Percentiles rank a stretch among this genome's conserved stretches.
Evolutionary conservation across 2,888 invertebrate species (phyloP).

Genomic region (Andrena marginata): DNA sequence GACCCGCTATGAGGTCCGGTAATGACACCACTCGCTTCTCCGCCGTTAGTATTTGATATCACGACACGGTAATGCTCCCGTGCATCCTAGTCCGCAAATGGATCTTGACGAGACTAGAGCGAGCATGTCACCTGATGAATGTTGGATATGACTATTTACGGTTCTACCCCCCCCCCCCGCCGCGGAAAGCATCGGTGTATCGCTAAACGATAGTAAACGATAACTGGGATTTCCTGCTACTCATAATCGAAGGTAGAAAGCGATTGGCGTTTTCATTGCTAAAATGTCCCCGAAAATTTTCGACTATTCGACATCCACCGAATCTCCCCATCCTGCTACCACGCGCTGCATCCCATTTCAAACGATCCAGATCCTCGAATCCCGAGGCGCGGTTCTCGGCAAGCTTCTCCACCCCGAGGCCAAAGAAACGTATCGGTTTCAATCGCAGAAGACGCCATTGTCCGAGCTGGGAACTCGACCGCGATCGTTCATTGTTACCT

Average conservation of each 20-base stretch:
- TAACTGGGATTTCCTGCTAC: neutral
- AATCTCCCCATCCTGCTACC: too few relatives aligned
- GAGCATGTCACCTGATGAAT: conserved; percentile 65
- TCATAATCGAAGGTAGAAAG: too few relatives aligned
- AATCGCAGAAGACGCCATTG: neutral
- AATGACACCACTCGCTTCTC: conserved; percentile 73
- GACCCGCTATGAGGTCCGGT: conserved; percentile 68
- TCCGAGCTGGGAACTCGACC: conserved; percentile 8
- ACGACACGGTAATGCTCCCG: conserved; percentile 70
- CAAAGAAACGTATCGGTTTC: conserved; percentile 42
- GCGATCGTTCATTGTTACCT: conserved; percentile 35
- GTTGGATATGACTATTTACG: conserved; percentile 61
- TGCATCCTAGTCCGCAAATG: conserved; percentile 69
- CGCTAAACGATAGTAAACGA: conserved; percentile 39
- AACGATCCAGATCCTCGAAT: too few relatives aligned
- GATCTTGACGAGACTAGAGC: conserved; percentile 71
- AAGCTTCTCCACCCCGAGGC: neutral
- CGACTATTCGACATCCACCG: too few relatives aligned
- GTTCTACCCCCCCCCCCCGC: too few relatives aligned
- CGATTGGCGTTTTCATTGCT: too few relatives aligned
- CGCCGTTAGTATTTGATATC: conserved; percentile 73
- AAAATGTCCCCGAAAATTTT: too few relatives aligned
- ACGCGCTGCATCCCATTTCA: too few relatives aligned
- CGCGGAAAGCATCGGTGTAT: conserved; percentile 7
- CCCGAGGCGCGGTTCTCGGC: too few relatives aligned